Conservation (phyloP, 2,888 invertebrate genomes). For the Papilio elwesi region DNA sequence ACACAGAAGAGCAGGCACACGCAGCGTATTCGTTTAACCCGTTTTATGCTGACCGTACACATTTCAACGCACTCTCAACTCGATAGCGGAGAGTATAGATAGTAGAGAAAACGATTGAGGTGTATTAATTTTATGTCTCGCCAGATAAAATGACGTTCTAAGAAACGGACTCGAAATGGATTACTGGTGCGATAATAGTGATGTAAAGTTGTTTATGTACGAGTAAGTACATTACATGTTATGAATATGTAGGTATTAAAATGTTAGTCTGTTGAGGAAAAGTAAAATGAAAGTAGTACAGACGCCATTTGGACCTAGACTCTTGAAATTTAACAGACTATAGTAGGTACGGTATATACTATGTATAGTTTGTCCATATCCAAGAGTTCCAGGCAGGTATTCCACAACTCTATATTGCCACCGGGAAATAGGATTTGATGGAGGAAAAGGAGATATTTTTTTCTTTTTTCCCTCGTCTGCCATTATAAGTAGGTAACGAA, state of each 20-base stretch:
- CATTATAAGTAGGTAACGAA: no score
- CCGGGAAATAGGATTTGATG: no score
- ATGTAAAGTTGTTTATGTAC: slow-evolving; percentile 18
- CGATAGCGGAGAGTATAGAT: slow-evolving; percentile 38
- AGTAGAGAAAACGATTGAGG: slow-evolving; percentile 37
- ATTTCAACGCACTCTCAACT: slow-evolving; percentile 47
- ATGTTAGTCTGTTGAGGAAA: neutral
- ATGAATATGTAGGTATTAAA: neutral
- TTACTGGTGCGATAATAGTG: slow-evolving; percentile 6
- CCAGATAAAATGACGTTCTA: slow-evolving; percentile 36
- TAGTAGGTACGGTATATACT: no score
- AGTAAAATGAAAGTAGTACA: no score
- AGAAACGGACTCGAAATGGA: slow-evolving; percentile 28
- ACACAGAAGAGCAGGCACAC: slow-evolving; percentile 50
- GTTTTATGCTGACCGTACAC: slow-evolving; percentile 43
- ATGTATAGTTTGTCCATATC: no score
- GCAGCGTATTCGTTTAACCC: slow-evolving; percentile 48
- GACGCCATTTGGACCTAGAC: no score
- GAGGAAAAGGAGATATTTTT: no score
- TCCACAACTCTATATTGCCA: no score
- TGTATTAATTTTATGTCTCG: slow-evolving; percentile 42
- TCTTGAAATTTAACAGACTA: no score
- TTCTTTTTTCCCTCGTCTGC: no score
- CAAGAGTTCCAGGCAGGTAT: no score
- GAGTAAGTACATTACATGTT: neutral